A percentile compares a stretch with the other conserved stretches of the same genome.
phyloP scores from a whole-genome alignment of 2,113 vertebrate genomes.

The Varanus salvator region DNA sequence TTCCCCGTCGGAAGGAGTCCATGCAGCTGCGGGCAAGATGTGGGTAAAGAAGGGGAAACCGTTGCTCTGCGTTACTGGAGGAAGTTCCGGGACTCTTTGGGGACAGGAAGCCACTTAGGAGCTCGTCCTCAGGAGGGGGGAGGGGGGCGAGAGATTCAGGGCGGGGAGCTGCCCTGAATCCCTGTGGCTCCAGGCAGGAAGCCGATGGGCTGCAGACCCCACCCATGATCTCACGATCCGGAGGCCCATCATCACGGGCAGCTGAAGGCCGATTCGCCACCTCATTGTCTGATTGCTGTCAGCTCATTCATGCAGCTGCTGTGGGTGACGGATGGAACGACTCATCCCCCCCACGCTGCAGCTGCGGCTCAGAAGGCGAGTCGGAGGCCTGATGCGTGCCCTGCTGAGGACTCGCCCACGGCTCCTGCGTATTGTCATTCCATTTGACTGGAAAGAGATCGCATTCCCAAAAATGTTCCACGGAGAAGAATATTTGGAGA shows the following conservation, averaged over 20 bases:
- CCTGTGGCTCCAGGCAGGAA: neutral
- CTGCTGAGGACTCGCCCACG: no score
- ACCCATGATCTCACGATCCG: neutral
- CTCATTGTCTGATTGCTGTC: neutral
- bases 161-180: neutral
- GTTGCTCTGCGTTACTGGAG: neutral
- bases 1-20: neutral
- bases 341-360: neutral
- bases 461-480: no score
- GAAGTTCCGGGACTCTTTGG: neutral
- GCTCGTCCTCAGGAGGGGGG: neutral
- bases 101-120: neutral
- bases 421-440: no score
- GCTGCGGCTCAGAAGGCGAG: neutral
- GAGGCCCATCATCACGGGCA: neutral
- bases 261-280: neutral
- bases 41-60: neutral
- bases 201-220: neutral
- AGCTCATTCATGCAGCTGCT: neutral
- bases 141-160: no score
- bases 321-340: neutral
- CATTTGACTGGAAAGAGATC: no score
- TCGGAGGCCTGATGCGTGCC: no score
- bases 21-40: neutral
- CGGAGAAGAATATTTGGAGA: no score